A percentile compares a stretch with the other conserved stretches of the same genome.
Conservation (phyloP, 1,140 invertebrate species). For the Orchesella cincta region DNA sequence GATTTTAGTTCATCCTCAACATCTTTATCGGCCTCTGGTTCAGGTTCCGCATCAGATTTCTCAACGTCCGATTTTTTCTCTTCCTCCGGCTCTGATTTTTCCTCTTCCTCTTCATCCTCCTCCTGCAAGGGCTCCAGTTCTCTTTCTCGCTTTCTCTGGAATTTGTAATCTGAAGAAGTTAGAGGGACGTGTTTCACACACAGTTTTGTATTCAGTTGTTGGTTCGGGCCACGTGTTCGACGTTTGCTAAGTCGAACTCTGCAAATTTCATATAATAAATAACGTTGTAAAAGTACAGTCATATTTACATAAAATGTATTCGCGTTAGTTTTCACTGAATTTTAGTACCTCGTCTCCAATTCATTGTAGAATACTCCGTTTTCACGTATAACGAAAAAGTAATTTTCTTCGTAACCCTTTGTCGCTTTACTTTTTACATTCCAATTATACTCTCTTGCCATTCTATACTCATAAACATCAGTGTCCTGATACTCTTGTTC, state of each 20-base stretch:
- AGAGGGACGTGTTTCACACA: conserved; percentile 87
- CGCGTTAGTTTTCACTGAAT: too few relatives aligned
- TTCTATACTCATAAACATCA: conserved; percentile 91
- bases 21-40: conserved; percentile 38
- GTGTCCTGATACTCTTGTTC: conserved; percentile 84
- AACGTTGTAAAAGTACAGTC: too few relatives aligned
- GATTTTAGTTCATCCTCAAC: conserved; percentile 33
- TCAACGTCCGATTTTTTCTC: conserved; percentile 35
- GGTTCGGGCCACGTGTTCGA: conserved; percentile 54
- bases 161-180: conserved; percentile 80
- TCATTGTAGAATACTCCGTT: conserved; percentile 93
- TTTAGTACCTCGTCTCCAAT: conserved; percentile 86
- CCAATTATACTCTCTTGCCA: conserved; percentile 96
- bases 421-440: conserved; percentile 98
- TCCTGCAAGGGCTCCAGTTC: conserved; percentile 81
- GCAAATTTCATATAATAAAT: conserved; percentile 50
- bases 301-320: too few relatives aligned
- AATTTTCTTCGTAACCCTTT: conserved; percentile 97
- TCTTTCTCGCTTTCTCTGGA: conserved; percentile 81
- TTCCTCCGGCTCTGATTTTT: conserved; percentile 32
- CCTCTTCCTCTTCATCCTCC: conserved; percentile 71
- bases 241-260: conserved; percentile 65
- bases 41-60: conserved; percentile 35
- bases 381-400: conserved; percentile 92
- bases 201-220: conserved; percentile 75